A percentile compares a stretch with the other conserved stretches of the same genome.
Conservation (phyloP, 1,140 invertebrate genomes). For the Schlechtendalia chinensis region DNA sequence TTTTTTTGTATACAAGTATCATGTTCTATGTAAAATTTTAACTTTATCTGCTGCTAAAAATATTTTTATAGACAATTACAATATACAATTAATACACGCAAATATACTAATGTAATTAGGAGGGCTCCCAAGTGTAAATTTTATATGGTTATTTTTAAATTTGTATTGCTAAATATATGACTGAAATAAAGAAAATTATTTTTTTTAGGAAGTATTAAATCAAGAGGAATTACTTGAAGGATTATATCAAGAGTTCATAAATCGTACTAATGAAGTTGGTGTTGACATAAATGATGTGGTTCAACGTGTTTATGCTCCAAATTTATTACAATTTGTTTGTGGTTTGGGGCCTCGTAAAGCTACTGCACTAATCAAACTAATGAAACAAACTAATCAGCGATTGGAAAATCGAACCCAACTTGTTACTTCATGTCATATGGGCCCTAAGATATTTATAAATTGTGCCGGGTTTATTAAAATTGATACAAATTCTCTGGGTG, state of each 20-base stretch:
- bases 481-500: conserved; percentile 90
- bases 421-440: conserved; percentile 93
- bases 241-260: conserved; percentile 87
- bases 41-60: not conserved
- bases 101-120: no score
- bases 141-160: no score
- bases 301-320: conserved; percentile 79
- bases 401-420: conserved; percentile 93
- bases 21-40: not conserved
- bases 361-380: conserved; percentile 80
- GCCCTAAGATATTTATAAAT: conserved; percentile 98
- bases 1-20: not conserved
- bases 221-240: conserved; percentile 85
- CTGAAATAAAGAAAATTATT: no score
- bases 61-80: no score
- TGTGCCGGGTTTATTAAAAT: conserved; percentile 99
- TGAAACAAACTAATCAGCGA: conserved; percentile 91
- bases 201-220: conserved; percentile 71
- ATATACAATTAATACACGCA: no score
- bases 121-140: no score
- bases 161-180: no score
- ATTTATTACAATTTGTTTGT: conserved; percentile 96
- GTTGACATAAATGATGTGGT: conserved; percentile 95
- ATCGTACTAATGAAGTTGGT: conserved; percentile 94
- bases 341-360: conserved; percentile 95